Conservation (phyloP, 2,888 invertebrate genomes). For the Sphaerophoria rueppellii region DNA sequence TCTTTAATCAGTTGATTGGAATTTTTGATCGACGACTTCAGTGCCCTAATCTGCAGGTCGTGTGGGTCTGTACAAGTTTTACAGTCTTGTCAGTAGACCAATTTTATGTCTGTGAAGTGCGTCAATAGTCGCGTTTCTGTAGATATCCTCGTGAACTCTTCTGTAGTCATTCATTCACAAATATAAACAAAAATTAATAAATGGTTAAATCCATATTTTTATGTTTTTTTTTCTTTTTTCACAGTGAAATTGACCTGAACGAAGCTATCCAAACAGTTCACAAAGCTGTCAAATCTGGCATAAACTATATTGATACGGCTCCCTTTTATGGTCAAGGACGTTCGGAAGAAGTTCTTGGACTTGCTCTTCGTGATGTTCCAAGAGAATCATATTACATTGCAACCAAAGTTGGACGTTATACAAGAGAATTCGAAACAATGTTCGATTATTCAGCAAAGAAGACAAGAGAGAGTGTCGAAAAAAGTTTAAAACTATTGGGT, state of each 20-base stretch:
- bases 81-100: too few species aligned
- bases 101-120: too few species aligned
- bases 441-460: constrained; percentile 93
- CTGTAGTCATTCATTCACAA: too few species aligned
- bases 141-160: too few species aligned
- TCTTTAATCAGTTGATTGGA: too few species aligned
- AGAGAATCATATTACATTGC: constrained; percentile 92
- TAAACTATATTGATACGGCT: constrained; percentile 96
- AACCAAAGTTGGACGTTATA: constrained; percentile 96
- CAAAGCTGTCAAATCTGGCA: constrained; percentile 88
- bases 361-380: constrained; percentile 91
- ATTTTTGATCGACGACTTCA: too few species aligned
- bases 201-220: not conserved
- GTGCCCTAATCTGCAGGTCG: too few species aligned
- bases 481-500: constrained; percentile 88
- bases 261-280: constrained; percentile 88
- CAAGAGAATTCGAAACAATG: constrained; percentile 86
- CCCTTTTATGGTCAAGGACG: constrained; percentile 96
- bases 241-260: constrained; percentile 86
- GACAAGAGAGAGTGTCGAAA: constrained; percentile 89
- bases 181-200: too few species aligned
- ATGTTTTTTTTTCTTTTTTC: constrained; percentile 13
- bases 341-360: constrained; percentile 92
- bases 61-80: too few species aligned
- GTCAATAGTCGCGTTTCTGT: too few species aligned